A percentile compares a stretch with the other conserved stretches of the same genome.
These are phyloP conservation scores for Xenopus tropicalis DNA, from an alignment of 2,113 vertebrate genomes.

Conservation along the genomic window DNA sequence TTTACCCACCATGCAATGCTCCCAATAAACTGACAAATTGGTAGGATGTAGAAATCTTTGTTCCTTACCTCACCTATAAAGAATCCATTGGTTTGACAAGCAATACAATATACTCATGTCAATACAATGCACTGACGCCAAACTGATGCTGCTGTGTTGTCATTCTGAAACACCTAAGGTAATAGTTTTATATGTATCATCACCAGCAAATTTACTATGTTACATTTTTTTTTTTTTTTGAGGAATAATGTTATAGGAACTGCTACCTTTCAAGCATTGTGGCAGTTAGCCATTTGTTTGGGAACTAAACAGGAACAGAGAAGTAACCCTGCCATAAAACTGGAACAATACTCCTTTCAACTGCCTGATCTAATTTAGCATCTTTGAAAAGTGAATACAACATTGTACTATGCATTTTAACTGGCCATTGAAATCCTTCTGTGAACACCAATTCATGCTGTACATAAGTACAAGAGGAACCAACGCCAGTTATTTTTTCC, in stretches of 20 bases:
- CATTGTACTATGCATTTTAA: not conserved
- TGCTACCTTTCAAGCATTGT: not conserved
- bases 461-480: constrained; percentile 12
- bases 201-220: not conserved
- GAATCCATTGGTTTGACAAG: no score
- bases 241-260: not conserved
- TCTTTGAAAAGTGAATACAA: constrained; percentile 41
- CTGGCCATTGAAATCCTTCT: constrained; percentile 28
- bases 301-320: constrained; percentile 32
- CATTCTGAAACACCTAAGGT: no score
- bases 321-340: not conserved
- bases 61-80: no score
- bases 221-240: not conserved
- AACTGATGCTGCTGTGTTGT: no score
- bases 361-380: constrained; percentile 38
- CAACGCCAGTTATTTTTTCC: constrained; percentile 25
- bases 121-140: no score
- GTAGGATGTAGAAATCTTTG: no score
- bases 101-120: no score
- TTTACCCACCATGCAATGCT: no score
- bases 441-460: constrained; percentile 40
- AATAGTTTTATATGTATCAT: no score
- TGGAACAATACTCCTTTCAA: constrained; percentile 38
- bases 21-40: no score
- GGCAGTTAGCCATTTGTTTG: constrained; percentile 28